Conservation (phyloP, 2,888 invertebrate genomes). For the Epirrhoe alternata region DNA sequence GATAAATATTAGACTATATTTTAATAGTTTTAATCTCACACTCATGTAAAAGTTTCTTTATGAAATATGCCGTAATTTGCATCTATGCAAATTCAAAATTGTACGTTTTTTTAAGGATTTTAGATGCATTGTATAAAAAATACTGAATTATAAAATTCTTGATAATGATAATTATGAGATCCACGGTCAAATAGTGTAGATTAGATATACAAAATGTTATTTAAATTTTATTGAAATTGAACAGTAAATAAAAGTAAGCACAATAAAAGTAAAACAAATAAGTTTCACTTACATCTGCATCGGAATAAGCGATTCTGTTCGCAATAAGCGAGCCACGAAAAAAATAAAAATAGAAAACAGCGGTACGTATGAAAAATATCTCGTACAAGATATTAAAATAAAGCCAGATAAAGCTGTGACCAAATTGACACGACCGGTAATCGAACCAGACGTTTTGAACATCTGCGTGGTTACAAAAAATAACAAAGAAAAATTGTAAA, state of each 20-base stretch:
- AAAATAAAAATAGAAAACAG: constrained; percentile 55
- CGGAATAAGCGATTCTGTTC: constrained; percentile 18
- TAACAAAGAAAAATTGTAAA: constrained; percentile 64
- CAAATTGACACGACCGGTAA: constrained; percentile 72
- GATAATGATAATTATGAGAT: too few species aligned
- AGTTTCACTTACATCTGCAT: constrained; percentile 23
- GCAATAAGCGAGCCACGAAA: constrained; percentile 52
- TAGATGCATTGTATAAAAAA: too few species aligned
- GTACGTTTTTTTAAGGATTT: too few species aligned
- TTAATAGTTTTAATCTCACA: too few species aligned
- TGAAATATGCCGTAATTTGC: too few species aligned
- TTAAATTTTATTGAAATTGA: neutral
- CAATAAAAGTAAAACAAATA: constrained; percentile 16
- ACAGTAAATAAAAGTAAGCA: neutral
- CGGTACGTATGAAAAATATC: constrained; percentile 62
- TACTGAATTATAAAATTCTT: too few species aligned
- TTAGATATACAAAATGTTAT: neutral
- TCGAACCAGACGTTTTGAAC: constrained; percentile 72
- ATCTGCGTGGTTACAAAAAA: constrained; percentile 77
- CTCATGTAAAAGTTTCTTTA: too few species aligned
- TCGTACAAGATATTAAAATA: constrained; percentile 73
- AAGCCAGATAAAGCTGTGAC: constrained; percentile 61
- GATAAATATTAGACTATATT: neutral
- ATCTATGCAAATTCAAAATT: too few species aligned
- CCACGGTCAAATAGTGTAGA: too few species aligned